Conservation (phyloP, 2,888 invertebrate genomes). For the Stratiomys singularior region DNA sequence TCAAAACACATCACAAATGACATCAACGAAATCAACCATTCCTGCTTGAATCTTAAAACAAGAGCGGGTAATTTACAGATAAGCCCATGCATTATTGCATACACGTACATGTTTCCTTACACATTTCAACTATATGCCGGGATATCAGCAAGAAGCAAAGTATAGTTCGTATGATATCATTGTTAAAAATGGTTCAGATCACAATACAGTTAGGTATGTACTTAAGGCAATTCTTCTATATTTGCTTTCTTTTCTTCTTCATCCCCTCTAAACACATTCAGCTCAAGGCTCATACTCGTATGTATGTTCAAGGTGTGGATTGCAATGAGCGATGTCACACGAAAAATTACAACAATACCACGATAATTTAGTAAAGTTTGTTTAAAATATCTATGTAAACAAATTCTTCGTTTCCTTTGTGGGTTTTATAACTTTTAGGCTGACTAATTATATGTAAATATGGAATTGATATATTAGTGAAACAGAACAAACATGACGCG, state of each 20-base stretch:
- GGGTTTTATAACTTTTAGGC: not conserved
- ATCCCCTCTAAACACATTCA: too few species aligned
- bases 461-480: not conserved
- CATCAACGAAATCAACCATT: not conserved
- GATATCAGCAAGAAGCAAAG: not conserved
- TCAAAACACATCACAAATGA: not conserved
- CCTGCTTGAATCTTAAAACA: not conserved
- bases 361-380: not conserved
- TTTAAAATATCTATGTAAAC: not conserved
- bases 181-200: constrained; percentile 7
- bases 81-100: not conserved
- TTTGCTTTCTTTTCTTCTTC: not conserved
- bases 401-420: not conserved
- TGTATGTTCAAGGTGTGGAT: not conserved
- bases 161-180: constrained; percentile 5
- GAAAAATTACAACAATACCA: not conserved
- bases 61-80: not conserved
- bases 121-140: too few species aligned
- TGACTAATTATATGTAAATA: constrained; percentile 1
- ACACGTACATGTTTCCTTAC: too few species aligned
- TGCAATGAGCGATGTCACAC: not conserved
- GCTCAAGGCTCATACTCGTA: too few species aligned
- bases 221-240: not conserved
- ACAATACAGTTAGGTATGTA: not conserved
- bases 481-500: not conserved